These are phyloP conservation scores for Epizoanthus scotinus DNA, from an alignment of 92 coral and sea anemone genomes.

Conservation along the genomic window DNA sequence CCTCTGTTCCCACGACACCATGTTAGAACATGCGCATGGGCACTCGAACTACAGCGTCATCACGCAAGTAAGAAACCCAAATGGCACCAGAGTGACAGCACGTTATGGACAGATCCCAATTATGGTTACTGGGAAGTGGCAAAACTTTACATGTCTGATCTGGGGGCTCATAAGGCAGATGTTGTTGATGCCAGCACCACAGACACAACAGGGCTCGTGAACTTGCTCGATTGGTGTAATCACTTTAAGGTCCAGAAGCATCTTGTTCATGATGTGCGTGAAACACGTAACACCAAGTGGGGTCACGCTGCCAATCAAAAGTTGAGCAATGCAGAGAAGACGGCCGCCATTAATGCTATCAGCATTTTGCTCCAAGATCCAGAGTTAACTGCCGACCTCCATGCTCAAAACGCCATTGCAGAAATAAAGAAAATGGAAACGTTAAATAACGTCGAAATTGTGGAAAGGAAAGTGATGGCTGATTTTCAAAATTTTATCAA, in stretches of 20 bases:
- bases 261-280: conserved; percentile 52
- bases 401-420: conserved; percentile 50
- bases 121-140: conserved; percentile 89
- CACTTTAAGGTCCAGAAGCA: conserved; percentile 45
- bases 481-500: not conserved
- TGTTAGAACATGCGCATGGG: conserved; percentile 68
- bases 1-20: conserved; percentile 38
- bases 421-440: conserved; percentile 48
- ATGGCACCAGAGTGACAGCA: conserved; percentile 75
- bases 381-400: conserved; percentile 53
- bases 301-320: conserved; percentile 80
- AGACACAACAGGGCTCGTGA: conserved; percentile 79
- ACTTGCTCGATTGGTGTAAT: conserved; percentile 62
- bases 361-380: conserved; percentile 62
- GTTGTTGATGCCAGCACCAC: conserved; percentile 63
- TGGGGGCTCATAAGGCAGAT: conserved; percentile 44
- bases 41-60: conserved; percentile 50
- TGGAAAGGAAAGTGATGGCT: conserved; percentile 28
- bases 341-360: conserved; percentile 59
- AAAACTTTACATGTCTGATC: conserved; percentile 79
- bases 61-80: conserved; percentile 61
- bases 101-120: conserved; percentile 68
- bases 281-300: conserved; percentile 69
- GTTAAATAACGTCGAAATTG: conserved; percentile 34
- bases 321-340: conserved; percentile 48